Percentiles rank a stretch among this genome's conserved stretches.
phyloP scores from a whole-genome alignment of 2,888 invertebrate genomes.

The Bombylius major region DNA sequence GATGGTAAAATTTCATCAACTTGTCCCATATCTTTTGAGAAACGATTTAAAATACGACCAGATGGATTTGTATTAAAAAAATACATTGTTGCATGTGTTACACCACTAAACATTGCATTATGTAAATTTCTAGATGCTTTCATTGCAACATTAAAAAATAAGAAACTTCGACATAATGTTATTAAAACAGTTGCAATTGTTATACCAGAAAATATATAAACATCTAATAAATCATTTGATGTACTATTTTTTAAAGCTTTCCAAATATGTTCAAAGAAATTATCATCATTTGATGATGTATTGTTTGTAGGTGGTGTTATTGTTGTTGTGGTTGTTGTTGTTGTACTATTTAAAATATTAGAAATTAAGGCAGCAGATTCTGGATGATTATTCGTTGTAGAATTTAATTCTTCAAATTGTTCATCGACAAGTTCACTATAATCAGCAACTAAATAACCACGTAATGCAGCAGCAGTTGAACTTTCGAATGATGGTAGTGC shows the following conservation, averaged over 20 bases:
- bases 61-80: constrained; percentile 84
- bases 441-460: not conserved
- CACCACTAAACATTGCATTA: constrained; percentile 69
- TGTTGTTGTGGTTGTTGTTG: too few species aligned
- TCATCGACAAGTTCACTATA: not conserved
- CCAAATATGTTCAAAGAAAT: not conserved
- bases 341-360: too few species aligned
- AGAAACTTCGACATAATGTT: constrained; percentile 32
- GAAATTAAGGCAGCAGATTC: too few species aligned
- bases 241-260: not conserved
- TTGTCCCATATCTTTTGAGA: constrained; percentile 75
- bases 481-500: not conserved
- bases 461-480: not conserved
- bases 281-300: not conserved
- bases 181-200: constrained; percentile 34
- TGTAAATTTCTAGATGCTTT: constrained; percentile 66
- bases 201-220: constrained; percentile 41
- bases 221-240: constrained; percentile 22
- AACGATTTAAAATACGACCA: constrained; percentile 71
- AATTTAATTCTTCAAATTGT: not conserved
- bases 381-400: too few species aligned
- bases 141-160: constrained; percentile 50
- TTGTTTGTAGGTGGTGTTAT: not conserved
- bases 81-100: constrained; percentile 67
- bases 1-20: constrained; percentile 37